Conservation (phyloP, 64 coral and sea anemone genomes). For the Dendrophyllia cribrosa region DNA sequence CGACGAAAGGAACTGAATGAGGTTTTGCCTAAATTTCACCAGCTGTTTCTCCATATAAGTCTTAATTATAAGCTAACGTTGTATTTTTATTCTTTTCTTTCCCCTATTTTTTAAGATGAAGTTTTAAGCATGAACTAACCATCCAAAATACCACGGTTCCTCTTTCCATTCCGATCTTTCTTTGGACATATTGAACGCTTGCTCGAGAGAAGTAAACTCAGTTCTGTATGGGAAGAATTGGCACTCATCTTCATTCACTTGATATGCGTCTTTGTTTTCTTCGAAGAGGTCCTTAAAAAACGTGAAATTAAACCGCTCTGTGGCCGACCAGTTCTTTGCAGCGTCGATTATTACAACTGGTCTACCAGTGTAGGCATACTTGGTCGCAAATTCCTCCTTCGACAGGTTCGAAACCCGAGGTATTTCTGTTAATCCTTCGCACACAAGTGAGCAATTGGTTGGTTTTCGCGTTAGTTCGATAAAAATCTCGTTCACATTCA, state of each 20-base stretch:
- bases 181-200: constrained; percentile 92
- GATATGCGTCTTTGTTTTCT: constrained; percentile 79
- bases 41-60: neutral
- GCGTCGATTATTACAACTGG: constrained; percentile 93
- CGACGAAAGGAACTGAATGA: neutral
- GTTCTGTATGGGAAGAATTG: constrained; percentile 99
- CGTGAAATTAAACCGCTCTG: constrained; percentile 80
- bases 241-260: constrained; percentile 87
- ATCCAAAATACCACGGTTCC: constrained; percentile 97
- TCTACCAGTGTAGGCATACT: constrained; percentile 92
- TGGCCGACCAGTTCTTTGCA: constrained; percentile 90
- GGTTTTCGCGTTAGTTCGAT: constrained; percentile 81
- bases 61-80: no score
- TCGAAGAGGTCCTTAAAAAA: constrained; percentile 89
- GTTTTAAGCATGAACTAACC: constrained; percentile 68
- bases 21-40: neutral
- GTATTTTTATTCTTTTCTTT: neutral
- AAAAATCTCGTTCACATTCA: constrained; percentile 86
- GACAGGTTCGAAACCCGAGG: constrained; percentile 85
- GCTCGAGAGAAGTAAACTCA: constrained; percentile 73
- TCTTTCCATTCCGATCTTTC: constrained; percentile 82
- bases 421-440: constrained; percentile 81
- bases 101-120: neutral
- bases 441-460: constrained; percentile 90
- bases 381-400: constrained; percentile 69